phyloP scores from a whole-genome alignment of 2,888 invertebrate genomes.

The Melinaea marsaeus region DNA sequence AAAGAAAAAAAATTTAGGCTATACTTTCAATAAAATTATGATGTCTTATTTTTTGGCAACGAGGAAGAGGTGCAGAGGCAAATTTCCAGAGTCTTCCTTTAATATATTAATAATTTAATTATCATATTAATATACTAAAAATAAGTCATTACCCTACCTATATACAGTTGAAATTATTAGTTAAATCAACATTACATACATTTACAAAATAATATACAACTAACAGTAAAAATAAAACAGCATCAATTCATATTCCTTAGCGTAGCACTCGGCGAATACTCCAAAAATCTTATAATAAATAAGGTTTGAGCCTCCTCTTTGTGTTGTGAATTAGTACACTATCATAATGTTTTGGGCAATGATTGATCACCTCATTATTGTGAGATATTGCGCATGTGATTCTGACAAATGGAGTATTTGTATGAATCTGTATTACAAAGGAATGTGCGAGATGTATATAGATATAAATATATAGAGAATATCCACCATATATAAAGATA shows the following conservation, averaged over 20 bases:
- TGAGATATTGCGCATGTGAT: conserved; percentile 5
- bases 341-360: conserved; percentile 21
- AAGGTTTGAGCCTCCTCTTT: neutral
- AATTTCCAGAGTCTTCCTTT: too few relatives aligned
- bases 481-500: too few relatives aligned
- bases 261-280: conserved; percentile 1
- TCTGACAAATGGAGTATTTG: conserved; percentile 7
- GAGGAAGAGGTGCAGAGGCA: too few relatives aligned
- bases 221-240: neutral
- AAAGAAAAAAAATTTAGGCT: too few relatives aligned
- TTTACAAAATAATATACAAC: neutral
- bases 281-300: neutral
- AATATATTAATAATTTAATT: too few relatives aligned
- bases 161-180: neutral
- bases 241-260: neutral
- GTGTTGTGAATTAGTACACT: conserved; percentile 38
- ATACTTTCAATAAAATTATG: too few relatives aligned
- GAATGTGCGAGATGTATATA: neutral
- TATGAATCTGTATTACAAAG: neutral
- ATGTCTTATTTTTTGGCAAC: too few relatives aligned
- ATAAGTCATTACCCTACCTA: too few relatives aligned
- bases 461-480: neutral
- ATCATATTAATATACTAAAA: too few relatives aligned
- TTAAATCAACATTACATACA: neutral
- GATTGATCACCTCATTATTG: conserved; percentile 25